Conservation (phyloP, 2,113 vertebrate species). For the Thunnus maccoyii region DNA sequence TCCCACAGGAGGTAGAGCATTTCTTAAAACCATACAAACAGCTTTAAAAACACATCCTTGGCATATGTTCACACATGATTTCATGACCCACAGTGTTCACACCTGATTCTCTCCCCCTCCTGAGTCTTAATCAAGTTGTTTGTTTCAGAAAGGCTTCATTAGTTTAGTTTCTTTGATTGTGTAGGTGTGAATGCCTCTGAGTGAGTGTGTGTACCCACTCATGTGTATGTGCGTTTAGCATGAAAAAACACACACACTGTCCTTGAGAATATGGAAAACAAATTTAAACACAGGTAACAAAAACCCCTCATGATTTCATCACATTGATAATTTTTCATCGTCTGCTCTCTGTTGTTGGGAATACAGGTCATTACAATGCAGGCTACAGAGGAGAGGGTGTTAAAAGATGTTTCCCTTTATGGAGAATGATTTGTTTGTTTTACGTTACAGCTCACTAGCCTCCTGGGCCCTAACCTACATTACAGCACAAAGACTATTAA, state of each 20-base stretch:
- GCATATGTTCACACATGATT: constrained; percentile 71
- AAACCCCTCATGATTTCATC: constrained; percentile 34
- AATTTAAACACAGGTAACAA: constrained; percentile 35
- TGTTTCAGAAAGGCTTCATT: constrained; percentile 65
- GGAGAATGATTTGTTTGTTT: constrained; percentile 81
- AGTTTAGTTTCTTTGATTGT: constrained; percentile 55
- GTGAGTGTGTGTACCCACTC: constrained; percentile 31
- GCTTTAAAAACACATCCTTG: constrained; percentile 50
- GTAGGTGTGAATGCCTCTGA: constrained; percentile 48
- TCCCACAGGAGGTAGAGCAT: constrained; percentile 33
- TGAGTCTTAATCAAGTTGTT: constrained; percentile 75
- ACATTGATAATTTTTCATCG: constrained; percentile 42
- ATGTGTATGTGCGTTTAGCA: constrained; percentile 3
- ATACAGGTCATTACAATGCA: constrained; percentile 56
- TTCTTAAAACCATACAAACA: constrained; percentile 17
- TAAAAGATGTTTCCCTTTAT: constrained; percentile 70
- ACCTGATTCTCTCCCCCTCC: constrained; percentile 71
- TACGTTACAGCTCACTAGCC: constrained; percentile 57
- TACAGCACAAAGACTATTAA: constrained; percentile 82
- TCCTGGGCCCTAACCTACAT: constrained; percentile 84
- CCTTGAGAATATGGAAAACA: constrained; percentile 51
- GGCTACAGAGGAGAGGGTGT: constrained; percentile 42
- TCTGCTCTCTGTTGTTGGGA: constrained; percentile 31
- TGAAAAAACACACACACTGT: constrained; percentile 22
- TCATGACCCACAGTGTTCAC: constrained; percentile 67